Percentiles rank a stretch among this genome's conserved stretches.
Evolutionary conservation across 2,797 vertebrate species (phyloP).

Genomic region (Cyprinella venusta): DNA sequence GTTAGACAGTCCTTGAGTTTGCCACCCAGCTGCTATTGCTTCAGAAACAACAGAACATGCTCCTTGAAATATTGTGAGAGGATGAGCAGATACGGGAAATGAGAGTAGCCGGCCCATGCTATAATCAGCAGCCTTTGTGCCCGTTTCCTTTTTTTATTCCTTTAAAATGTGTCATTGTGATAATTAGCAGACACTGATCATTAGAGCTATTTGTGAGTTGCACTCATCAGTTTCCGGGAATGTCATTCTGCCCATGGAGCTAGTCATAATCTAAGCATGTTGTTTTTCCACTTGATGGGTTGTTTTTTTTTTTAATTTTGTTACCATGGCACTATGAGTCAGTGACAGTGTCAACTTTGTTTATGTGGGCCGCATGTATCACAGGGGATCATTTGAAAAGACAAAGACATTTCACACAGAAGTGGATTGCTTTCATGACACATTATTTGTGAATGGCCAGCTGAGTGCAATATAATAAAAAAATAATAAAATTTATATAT

Average conservation of each 20-base stretch:
- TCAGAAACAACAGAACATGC: constrained; percentile 48
- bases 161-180: constrained; percentile 24
- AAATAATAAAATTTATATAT: background rate
- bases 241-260: constrained; percentile 22
- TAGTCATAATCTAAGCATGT: constrained; percentile 21
- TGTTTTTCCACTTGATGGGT: constrained; percentile 30
- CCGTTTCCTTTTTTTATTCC: constrained; percentile 9
- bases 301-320: constrained; percentile 40
- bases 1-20: constrained; percentile 11
- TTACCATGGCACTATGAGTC: constrained; percentile 31
- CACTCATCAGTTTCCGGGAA: constrained; percentile 25
- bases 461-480: background rate
- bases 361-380: constrained; percentile 22
- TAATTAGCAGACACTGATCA: constrained; percentile 49
- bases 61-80: constrained; percentile 48
- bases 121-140: constrained; percentile 56
- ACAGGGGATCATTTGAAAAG: background rate
- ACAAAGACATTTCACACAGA: background rate
- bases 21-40: constrained; percentile 46
- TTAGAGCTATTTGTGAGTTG: constrained; percentile 41
- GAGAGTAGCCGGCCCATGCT: constrained; percentile 38
- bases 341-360: constrained; percentile 32
- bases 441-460: background rate
- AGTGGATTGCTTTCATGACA: background rate
- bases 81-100: constrained; percentile 47